Percentiles rank a stretch among this genome's conserved stretches.
These are phyloP conservation scores for Vespertilio murinus DNA, from an alignment of 2,797 vertebrate genomes.

Conservation along the genomic window DNA sequence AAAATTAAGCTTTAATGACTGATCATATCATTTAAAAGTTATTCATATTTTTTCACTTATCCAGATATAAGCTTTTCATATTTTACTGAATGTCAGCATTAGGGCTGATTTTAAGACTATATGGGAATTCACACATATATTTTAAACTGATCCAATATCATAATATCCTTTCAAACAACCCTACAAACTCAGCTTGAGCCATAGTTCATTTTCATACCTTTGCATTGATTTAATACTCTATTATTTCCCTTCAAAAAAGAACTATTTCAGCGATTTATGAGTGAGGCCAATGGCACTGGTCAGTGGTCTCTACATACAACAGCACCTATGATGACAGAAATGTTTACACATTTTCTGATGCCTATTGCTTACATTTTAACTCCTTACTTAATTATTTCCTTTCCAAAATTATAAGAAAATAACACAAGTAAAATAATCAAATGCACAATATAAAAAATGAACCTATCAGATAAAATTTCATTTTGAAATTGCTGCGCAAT, in stretches of 20 bases:
- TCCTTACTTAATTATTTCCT: background rate
- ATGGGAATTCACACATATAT: background rate
- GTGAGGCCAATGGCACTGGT: background rate
- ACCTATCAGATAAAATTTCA: background rate
- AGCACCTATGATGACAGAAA: background rate
- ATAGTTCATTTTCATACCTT: background rate
- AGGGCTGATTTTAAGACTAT: slow-evolving; percentile 14
- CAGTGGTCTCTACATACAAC: background rate
- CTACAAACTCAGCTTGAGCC: background rate
- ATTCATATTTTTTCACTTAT: background rate
- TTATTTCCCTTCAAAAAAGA: slow-evolving; percentile 18
- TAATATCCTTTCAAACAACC: slow-evolving; percentile 22
- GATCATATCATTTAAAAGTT: slow-evolving; percentile 25
- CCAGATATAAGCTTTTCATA: background rate
- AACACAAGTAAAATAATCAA: background rate
- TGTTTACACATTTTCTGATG: background rate
- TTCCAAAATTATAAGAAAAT: background rate
- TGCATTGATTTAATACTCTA: background rate
- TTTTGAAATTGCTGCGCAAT: background rate
- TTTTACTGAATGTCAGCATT: slow-evolving; percentile 31
- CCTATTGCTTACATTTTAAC: background rate
- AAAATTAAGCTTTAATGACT: slow-evolving; percentile 42
- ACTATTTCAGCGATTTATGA: background rate
- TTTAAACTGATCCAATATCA: background rate
- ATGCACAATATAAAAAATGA: background rate